A percentile compares a stretch with the other conserved stretches of the same genome.
Conservation (phyloP, 2,113 vertebrate genomes). For the Nothobranchius kuhntae region DNA sequence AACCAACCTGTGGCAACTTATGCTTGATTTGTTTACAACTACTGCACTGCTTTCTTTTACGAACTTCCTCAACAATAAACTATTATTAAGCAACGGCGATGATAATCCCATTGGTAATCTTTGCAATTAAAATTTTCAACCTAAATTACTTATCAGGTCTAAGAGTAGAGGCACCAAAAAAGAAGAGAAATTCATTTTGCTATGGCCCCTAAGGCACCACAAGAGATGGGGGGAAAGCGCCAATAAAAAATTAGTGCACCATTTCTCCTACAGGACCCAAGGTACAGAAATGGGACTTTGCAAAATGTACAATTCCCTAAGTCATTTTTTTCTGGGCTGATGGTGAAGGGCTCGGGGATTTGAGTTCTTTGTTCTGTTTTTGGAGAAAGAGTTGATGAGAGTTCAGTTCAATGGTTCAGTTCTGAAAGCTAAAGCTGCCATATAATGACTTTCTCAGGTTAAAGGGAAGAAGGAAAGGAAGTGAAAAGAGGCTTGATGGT, state of each 20-base stretch:
- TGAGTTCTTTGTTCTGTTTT: conserved; percentile 43
- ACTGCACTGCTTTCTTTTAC: too few species aligned
- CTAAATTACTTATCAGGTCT: too few species aligned
- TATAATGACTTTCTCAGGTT: conserved; percentile 45
- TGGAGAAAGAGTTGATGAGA: conserved; percentile 48
- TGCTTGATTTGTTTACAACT: too few species aligned
- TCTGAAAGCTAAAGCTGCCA: conserved; percentile 54
- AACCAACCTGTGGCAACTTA: too few species aligned
- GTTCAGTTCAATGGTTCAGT: conserved; percentile 42
- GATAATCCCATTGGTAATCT: too few species aligned
- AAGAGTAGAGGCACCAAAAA: too few species aligned
- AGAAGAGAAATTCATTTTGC: too few species aligned
- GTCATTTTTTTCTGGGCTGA: conserved; percentile 31
- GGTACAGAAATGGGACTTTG: conserved; percentile 46
- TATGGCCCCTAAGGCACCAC: too few species aligned
- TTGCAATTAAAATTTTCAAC: too few species aligned
- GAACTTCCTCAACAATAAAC: too few species aligned
- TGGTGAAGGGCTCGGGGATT: conserved; percentile 46
- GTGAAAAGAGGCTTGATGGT: conserved; percentile 6
- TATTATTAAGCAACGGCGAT: too few species aligned
- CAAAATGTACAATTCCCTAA: conserved; percentile 56
- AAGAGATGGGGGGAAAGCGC: too few species aligned
- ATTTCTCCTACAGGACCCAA: conserved; percentile 14
- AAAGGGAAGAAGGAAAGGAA: conserved; percentile 11
- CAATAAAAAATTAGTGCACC: conserved; percentile 22